Evolutionary conservation across 2,797 vertebrate species (phyloP), one percentile per base, ranked within the genome.

Genomic region (Sylvia borin): DNA sequence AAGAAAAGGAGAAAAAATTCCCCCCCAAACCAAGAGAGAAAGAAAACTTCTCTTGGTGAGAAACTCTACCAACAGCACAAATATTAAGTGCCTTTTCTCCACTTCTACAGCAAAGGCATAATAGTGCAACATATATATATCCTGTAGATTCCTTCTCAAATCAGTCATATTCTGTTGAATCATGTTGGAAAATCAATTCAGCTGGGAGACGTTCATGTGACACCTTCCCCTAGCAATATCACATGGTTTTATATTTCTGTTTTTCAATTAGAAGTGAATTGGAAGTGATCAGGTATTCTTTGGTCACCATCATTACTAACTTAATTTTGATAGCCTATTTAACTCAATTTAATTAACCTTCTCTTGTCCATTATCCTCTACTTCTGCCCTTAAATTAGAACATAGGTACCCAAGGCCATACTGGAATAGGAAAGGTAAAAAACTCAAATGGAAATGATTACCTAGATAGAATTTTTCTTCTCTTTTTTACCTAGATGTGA

Each of bases 221-320:
- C 36, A 9, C 6, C 8, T 75, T 8, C 8, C 1, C 22, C 13
- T 3, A 27, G 18, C 32, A 65, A 57, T 9, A 8, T 1, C 9
- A 18, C 6, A 10, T 11, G 9, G 9, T 61, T 89, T 90, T 53
- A 36, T 65, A 17, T 6, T 26, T 13, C 4, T 40, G 2, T 47
- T 51, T 78, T 72, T 74, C 43, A 18, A 43, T 61, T 45, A 50
- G 26, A 65, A 72, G 32, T 32, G 47, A 75, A 8, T 40, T 65
- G 48, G 57, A 70, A 79, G 16, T 2, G 13, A 76, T 79, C 19
- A 58, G 16, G 12, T 53, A 42, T 85, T 73, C 40, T 42, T 79
- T 47, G 43, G 20, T 62, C 27, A 58, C 27, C 8, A 53, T 43
- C 5, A 58, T 9, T 64, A 13, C 10, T 50, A 81, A 50, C 5